A percentile compares a stretch with the other conserved stretches of the same genome.
Evolutionary conservation across 2,113 vertebrate species (phyloP).

Genomic region (Chamaetylas fuelleborni): DNA sequence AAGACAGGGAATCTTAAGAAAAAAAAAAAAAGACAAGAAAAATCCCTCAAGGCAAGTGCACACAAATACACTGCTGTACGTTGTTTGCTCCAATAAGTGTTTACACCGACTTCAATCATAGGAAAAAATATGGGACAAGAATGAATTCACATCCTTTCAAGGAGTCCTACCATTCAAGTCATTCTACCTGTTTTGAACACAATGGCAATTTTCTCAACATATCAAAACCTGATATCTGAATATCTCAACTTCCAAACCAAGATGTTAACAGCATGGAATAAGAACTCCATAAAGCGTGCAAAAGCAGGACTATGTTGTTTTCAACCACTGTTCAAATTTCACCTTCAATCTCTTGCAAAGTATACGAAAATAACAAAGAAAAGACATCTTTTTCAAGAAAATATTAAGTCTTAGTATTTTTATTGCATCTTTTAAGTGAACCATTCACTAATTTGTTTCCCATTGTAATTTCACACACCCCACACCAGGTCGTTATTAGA

Average conservation of each 20-base stretch:
- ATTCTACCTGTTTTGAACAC: not conserved
- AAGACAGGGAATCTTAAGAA: not conserved
- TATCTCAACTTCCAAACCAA: conserved; percentile 16
- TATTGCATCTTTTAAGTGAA: not conserved
- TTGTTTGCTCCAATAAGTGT: conserved; percentile 1
- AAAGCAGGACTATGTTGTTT: not conserved
- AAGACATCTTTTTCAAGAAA: not conserved
- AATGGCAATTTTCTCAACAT: not conserved
- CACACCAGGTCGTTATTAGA: not conserved
- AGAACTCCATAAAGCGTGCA: not conserved
- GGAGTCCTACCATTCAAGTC: not conserved
- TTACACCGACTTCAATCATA: not conserved
- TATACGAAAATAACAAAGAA: conserved; percentile 1
- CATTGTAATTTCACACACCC: not conserved
- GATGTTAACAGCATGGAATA: not conserved
- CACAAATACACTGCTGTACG: not conserved
- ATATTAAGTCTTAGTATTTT: not conserved
- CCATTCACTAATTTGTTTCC: not conserved
- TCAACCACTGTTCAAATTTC: not conserved
- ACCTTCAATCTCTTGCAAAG: not conserved
- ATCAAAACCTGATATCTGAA: not conserved
- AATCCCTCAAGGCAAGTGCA: not conserved
- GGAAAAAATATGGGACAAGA: not conserved
- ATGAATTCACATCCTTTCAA: not conserved
- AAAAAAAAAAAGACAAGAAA: not conserved